Evolutionary conservation across 1,140 invertebrate species (phyloP).

Genomic region (Hycleus cichorii): DNA sequence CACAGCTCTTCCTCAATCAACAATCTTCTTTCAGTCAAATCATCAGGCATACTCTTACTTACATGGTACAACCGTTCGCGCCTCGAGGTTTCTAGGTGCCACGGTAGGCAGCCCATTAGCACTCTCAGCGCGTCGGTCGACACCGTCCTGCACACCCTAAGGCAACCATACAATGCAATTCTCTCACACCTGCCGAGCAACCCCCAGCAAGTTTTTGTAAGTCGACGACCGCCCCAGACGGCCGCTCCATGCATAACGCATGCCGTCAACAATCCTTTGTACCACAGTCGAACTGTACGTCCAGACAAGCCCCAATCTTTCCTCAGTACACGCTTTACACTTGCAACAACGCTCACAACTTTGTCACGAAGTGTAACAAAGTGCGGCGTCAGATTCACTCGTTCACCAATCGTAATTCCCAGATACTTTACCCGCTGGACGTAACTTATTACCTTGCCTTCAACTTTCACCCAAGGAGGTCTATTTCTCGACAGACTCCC

Average conservation of each 20-base stretch:
- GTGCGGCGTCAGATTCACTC: too few relatives aligned
- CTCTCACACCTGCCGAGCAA: slow-evolving; percentile 19
- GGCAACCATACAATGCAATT: slow-evolving; percentile 16
- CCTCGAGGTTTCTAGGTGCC: slow-evolving; percentile 12
- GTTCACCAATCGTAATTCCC: too few relatives aligned
- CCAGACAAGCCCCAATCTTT: too few relatives aligned
- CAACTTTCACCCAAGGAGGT: slow-evolving; percentile 2
- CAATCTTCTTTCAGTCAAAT: not conserved
- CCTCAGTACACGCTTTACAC: too few relatives aligned
- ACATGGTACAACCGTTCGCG: not conserved
- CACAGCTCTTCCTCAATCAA: not conserved
- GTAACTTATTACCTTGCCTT: not conserved
- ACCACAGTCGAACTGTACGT: too few relatives aligned
- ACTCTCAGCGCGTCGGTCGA: slow-evolving; percentile 23
- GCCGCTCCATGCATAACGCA: not conserved
- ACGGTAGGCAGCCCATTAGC: slow-evolving; percentile 14
- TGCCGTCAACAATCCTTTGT: not conserved
- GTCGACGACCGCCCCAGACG: too few relatives aligned
- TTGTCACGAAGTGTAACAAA: too few relatives aligned
- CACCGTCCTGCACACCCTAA: slow-evolving; percentile 23
- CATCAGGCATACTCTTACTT: not conserved
- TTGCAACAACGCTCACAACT: too few relatives aligned
- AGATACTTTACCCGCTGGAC: slow-evolving; percentile 9
- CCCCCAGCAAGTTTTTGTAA: not conserved
- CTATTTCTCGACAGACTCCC: not conserved